Evolutionary conservation across 2,113 vertebrate species (phyloP).

Genomic region (Morone saxatilis): DNA sequence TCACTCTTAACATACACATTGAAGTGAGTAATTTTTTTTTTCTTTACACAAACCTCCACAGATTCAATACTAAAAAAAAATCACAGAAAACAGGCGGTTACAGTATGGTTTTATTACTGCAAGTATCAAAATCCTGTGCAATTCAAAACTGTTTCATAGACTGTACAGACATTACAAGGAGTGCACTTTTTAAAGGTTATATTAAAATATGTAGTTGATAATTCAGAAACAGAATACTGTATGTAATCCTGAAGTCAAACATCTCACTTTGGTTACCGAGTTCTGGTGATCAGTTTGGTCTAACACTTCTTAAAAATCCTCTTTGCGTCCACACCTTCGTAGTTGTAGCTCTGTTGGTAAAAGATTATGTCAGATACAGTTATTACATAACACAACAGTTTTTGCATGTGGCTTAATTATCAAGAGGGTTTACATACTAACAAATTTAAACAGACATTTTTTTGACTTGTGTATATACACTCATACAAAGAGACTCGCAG

Average conservation of each 20-base stretch:
- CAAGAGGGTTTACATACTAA: not conserved
- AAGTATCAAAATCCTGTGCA: slow-evolving; percentile 70
- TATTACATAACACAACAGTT: not conserved
- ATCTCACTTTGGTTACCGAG: not conserved
- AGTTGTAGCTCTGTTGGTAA: slow-evolving; percentile 87
- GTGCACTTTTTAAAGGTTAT: slow-evolving; percentile 14
- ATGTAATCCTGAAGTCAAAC: slow-evolving; percentile 28
- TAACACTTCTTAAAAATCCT: slow-evolving; percentile 91
- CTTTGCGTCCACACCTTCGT: slow-evolving; percentile 93
- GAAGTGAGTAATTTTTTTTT: slow-evolving; percentile 15
- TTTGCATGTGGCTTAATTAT: not conserved
- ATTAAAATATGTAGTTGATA: not conserved
- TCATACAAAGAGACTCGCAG: not conserved
- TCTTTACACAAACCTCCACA: not conserved
- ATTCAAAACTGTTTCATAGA: slow-evolving; percentile 20
- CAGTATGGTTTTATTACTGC: slow-evolving; percentile 66
- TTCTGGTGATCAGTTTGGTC: slow-evolving; percentile 24
- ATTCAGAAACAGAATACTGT: slow-evolving; percentile 47
- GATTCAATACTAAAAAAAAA: not conserved
- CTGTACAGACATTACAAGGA: slow-evolving; percentile 15
- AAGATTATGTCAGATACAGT: not conserved
- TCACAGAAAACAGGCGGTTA: slow-evolving; percentile 3
- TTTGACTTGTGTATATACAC: not conserved
- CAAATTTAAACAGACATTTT: not conserved
- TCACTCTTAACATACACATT: slow-evolving; percentile 59